Evolutionary conservation across 2,797 vertebrate genomes (phyloP), one percentile per base, ranked within the genome.

Genomic region (Cyclura pinguis): DNA sequence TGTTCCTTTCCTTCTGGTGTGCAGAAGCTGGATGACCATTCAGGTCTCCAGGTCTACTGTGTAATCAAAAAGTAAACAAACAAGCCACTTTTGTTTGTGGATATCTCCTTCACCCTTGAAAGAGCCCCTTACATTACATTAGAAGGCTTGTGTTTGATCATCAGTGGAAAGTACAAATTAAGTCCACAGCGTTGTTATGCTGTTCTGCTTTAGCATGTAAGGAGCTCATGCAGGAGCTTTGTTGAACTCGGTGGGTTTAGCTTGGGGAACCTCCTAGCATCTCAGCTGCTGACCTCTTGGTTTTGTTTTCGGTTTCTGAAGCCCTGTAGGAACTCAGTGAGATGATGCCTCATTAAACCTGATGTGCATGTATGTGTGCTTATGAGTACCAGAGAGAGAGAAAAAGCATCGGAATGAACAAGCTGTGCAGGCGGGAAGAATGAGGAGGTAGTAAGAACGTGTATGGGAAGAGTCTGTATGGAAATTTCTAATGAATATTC

Each of bases 401-500:
- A 35, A 27, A 16, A 22, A 22, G 72, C 42, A 22, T 42, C 74
- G 16, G 55, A n/a, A 55, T 85, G 82, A 10, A 52, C n/a, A 80
- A 52, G 0, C 1, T 47, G 20, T 32, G 57, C 69, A 35, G 35
- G 74, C 42, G 67, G 8, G 62, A 42, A 10, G n/a, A 55, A 24
- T 50, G 73, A 69, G 59, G 38, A 22, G 38, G 5, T 57, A 74
- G 74, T 10, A 67, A 55, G 35, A n/a, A 69, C 24, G 42, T 7
- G 20, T 73, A 73, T 4, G 4, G 42, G 2, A 47, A 47, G 42
- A 47, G 42, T 47, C 42, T 47, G 42, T 47, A 47, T 73, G 77
- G 50, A 35, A 86, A 91, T 81, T 38, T 55, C 55, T 74, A 76
- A 91, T 89, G 69, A 89, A 74, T 88, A 86, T 88, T 91, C 87